These are phyloP conservation scores for Rhabdomys dilectus DNA, from an alignment of 2,113 vertebrate genomes.

Conservation along the genomic window DNA sequence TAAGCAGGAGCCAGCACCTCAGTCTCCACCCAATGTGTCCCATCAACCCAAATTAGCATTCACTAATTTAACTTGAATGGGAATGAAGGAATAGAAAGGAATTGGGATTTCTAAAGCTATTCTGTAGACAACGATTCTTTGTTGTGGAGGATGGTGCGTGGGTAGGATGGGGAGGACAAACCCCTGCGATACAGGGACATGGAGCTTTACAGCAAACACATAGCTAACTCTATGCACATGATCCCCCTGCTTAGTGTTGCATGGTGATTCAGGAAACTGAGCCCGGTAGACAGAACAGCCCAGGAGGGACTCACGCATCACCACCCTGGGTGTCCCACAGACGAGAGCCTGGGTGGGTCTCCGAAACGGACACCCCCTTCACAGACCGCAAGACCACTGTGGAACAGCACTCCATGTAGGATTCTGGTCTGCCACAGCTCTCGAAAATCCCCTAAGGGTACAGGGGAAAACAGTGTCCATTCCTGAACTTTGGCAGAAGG, in stretches of 20 bases:
- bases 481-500: neutral
- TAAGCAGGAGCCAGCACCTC: neutral
- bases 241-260: neutral
- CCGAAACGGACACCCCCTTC: neutral
- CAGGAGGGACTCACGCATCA: neutral
- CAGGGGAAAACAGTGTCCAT: accelerated
- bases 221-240: neutral
- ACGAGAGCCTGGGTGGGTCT: neutral
- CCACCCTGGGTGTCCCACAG: neutral
- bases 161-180: neutral
- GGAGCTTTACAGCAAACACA: neutral
- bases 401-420: no score
- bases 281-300: neutral
- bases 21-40: constrained; percentile 7
- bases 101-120: constrained; percentile 49
- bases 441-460: neutral
- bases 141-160: neutral
- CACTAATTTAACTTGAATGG: constrained; percentile 62
- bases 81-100: constrained; percentile 45
- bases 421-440: neutral
- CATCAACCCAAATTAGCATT: constrained; percentile 60
- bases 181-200: neutral
- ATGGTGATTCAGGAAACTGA: neutral
- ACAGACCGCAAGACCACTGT: accelerated
- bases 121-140: constrained; percentile 55